phyloP scores from a whole-genome alignment of 1,140 invertebrate species.

The Helicoverpa zea region DNA sequence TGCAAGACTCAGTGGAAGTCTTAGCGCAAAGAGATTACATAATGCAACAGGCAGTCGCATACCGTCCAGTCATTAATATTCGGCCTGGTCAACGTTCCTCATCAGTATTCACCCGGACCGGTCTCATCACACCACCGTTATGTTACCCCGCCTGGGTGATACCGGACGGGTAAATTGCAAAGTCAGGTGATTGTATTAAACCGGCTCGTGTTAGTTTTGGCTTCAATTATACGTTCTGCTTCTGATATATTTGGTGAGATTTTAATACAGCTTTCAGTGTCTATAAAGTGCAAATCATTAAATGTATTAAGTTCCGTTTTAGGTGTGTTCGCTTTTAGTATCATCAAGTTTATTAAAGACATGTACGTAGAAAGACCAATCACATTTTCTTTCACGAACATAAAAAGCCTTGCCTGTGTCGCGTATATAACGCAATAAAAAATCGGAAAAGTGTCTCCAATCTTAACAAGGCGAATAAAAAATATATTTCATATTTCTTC shows the following conservation, averaged over 20 bases:
- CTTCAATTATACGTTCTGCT: constrained; percentile 6
- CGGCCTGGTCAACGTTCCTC: constrained; percentile 57
- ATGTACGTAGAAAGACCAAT: background rate
- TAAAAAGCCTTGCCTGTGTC: constrained; percentile 12
- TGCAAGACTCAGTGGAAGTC: background rate
- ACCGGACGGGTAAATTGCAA: constrained; percentile 53
- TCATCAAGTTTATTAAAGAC: background rate
- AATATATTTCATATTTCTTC: constrained; percentile 21
- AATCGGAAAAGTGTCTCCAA: constrained; percentile 34
- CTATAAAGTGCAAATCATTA: too few relatives aligned
- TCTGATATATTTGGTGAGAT: background rate
- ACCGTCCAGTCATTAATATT: constrained; percentile 61
- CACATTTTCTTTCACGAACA: constrained; percentile 23
- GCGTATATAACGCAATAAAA: constrained; percentile 36
- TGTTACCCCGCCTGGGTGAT: constrained; percentile 46
- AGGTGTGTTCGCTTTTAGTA: background rate
- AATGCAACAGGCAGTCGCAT: constrained; percentile 55
- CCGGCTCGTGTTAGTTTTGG: constrained; percentile 29
- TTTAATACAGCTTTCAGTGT: too few relatives aligned
- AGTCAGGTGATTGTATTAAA: constrained; percentile 46
- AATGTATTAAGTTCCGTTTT: background rate
- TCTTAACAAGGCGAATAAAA: constrained; percentile 34
- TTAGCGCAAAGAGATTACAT: constrained; percentile 21
- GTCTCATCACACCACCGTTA: constrained; percentile 62
- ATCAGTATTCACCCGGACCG: constrained; percentile 63